Conservation (phyloP, 2,113 vertebrate species). For the Chloroceryle aenea region DNA sequence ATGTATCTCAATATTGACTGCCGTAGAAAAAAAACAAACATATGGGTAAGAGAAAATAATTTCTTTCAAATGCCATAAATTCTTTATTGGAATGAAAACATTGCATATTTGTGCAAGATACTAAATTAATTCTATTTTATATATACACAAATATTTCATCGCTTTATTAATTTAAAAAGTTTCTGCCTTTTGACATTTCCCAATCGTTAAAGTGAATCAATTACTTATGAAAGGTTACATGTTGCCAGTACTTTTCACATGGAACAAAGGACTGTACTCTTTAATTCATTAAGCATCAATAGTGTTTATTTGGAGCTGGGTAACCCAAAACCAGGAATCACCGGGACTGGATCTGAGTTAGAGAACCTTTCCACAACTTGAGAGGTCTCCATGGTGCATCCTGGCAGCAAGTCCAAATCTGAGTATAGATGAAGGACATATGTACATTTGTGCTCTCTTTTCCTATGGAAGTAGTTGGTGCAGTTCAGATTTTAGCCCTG, state of each 20-base stretch:
- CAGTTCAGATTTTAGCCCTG: background rate
- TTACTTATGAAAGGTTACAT: background rate
- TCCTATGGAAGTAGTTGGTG: fast-evolving
- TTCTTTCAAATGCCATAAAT: background rate
- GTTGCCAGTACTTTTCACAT: background rate
- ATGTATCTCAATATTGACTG: background rate
- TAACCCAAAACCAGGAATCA: background rate
- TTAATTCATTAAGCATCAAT: background rate
- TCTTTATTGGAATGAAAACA: conserved; percentile 9
- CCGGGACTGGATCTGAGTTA: background rate
- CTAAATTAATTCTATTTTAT: background rate
- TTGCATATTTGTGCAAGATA: background rate
- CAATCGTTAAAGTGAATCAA: conserved; percentile 26
- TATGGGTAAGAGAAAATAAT: background rate
- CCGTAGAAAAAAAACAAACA: background rate
- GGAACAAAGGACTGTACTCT: background rate
- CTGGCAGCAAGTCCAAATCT: background rate
- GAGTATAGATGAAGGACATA: background rate
- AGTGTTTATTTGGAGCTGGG: background rate
- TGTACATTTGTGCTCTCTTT: background rate
- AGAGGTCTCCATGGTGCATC: background rate
- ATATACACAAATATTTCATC: background rate
- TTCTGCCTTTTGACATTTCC: background rate
- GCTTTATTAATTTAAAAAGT: background rate
- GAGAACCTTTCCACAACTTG: background rate